A percentile compares a stretch with the other conserved stretches of the same genome.
Evolutionary conservation across 1,140 invertebrate genomes (phyloP).

Genomic region (Ceratosolen fusciceps): DNA sequence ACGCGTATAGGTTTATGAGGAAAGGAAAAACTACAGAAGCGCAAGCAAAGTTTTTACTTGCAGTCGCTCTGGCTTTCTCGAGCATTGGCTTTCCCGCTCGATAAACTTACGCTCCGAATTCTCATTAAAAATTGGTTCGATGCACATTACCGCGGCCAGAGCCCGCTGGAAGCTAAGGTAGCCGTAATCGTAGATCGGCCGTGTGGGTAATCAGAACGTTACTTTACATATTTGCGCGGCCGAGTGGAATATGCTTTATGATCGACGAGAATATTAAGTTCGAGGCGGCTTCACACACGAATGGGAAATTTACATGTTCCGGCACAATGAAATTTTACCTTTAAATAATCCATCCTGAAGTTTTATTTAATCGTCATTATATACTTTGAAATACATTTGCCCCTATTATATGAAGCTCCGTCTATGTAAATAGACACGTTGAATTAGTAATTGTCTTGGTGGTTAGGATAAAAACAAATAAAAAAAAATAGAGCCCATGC

Average conservation of each 20-base stretch:
- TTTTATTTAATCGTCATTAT: slow-evolving; percentile 1
- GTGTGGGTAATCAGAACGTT: neutral
- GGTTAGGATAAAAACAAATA: neutral
- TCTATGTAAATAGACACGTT: slow-evolving; percentile 13
- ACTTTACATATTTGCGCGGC: neutral
- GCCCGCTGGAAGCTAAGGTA: neutral
- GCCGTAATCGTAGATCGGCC: neutral
- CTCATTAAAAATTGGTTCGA: neutral
- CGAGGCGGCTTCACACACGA: neutral
- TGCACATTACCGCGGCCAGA: neutral
- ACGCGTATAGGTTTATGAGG: too few species aligned
- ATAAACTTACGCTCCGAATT: neutral
- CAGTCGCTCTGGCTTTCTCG: too few species aligned
- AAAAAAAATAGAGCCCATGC: too few species aligned
- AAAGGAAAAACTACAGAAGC: too few species aligned
- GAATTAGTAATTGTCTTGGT: slow-evolving; percentile 10
- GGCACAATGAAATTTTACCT: neutral
- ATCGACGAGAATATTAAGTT: neutral
- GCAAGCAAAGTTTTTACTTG: too few species aligned
- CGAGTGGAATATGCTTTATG: neutral
- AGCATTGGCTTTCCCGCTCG: neutral
- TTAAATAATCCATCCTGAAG: neutral
- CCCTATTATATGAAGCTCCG: neutral
- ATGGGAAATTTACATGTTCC: neutral
- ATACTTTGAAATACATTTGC: neutral